A percentile compares a stretch with the other conserved stretches of the same genome.
phyloP scores from a whole-genome alignment of 2,888 invertebrate genomes.

The Thecophora atra region DNA sequence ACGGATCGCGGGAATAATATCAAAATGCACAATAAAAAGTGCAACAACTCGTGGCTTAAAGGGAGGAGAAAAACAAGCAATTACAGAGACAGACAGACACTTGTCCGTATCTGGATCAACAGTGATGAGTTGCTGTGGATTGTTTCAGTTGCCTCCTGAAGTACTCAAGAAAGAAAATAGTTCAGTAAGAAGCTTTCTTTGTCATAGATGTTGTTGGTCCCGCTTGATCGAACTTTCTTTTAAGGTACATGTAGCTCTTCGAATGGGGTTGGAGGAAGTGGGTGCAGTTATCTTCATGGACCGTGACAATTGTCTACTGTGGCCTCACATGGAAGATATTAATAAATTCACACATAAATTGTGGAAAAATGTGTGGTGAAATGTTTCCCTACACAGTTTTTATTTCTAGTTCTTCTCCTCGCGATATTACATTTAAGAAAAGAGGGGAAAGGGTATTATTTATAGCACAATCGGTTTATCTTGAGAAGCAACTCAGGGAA shows the following conservation, averaged over 20 bases:
- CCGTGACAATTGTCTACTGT: background rate
- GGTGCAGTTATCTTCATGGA: background rate
- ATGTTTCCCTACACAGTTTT: background rate
- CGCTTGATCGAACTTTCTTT: background rate
- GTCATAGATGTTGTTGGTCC: background rate
- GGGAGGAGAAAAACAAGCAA: background rate
- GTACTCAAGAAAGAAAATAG: background rate
- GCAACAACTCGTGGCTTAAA: background rate
- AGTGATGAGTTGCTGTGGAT: background rate
- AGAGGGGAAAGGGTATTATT: too few species aligned
- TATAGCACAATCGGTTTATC: too few species aligned
- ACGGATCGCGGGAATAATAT: background rate
- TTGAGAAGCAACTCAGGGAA: too few species aligned
- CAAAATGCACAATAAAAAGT: background rate
- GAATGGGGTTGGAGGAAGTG: background rate
- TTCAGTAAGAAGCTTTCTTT: conserved; percentile 1
- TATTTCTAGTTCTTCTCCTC: too few species aligned
- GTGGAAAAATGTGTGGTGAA: background rate
- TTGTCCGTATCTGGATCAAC: background rate
- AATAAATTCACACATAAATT: background rate
- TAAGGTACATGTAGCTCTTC: background rate
- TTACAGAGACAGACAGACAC: background rate
- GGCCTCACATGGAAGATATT: background rate
- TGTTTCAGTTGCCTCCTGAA: background rate
- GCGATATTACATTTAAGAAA: too few species aligned